Evolutionary conservation across 2,797 vertebrate species (phyloP).

Genomic region (Diplodus puntazzo): DNA sequence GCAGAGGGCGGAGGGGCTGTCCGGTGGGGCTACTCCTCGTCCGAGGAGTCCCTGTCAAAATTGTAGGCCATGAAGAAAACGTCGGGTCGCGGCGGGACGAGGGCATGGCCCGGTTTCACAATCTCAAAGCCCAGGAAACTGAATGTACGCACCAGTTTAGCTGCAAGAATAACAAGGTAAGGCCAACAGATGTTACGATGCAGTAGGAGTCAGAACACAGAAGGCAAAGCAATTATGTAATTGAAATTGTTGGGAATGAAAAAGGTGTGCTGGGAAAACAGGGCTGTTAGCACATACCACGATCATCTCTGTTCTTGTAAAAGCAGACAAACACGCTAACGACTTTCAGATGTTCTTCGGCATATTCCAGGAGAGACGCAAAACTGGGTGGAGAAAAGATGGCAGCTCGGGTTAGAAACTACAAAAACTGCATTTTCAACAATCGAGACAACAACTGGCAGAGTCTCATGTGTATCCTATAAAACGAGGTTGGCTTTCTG

Average conservation of each 20-base stretch:
- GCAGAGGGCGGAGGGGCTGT: conserved; percentile 41
- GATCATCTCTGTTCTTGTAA: conserved; percentile 89
- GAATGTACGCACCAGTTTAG: conserved; percentile 89
- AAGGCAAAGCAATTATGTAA: not conserved
- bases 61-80: conserved; percentile 91
- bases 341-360: conserved; percentile 90
- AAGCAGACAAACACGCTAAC: conserved; percentile 89
- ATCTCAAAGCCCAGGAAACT: conserved; percentile 92
- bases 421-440: not conserved
- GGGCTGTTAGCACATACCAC: conserved; percentile 75
- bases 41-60: conserved; percentile 89
- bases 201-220: not conserved
- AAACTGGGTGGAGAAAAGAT: conserved; percentile 76
- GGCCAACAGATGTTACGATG: not conserved
- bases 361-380: conserved; percentile 87
- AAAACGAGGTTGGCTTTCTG: not conserved
- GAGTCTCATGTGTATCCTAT: not conserved
- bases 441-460: not conserved
- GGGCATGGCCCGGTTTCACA: conserved; percentile 90
- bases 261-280: not conserved
- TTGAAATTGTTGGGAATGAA: not conserved
- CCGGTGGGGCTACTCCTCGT: conserved; percentile 84
- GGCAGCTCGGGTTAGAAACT: conserved; percentile 4
- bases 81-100: conserved; percentile 88
- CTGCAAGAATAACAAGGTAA: conserved; percentile 58